phyloP scores from a whole-genome alignment of 2,797 vertebrate genomes.

The Sylvia borin region DNA sequence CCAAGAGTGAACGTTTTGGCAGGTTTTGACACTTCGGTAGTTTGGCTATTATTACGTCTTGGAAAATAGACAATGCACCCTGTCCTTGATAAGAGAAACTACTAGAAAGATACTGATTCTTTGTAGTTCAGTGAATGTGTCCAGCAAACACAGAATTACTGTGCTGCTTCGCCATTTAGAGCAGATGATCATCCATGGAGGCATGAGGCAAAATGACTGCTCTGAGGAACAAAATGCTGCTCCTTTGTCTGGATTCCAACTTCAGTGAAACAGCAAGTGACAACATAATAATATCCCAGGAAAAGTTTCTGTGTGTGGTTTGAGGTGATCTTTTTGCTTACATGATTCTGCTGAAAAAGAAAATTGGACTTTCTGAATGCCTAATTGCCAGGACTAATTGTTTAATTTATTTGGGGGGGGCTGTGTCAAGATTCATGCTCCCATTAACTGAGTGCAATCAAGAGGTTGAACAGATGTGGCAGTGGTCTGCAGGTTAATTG shows the following conservation, averaged over 20 bases:
- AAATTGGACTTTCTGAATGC: not conserved
- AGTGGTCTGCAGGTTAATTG: not conserved
- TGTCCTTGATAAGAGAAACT: not conserved
- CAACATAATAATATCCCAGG: not conserved
- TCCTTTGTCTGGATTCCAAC: not conserved
- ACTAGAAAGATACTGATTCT: not conserved
- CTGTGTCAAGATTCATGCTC: not conserved
- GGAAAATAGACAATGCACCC: not conserved
- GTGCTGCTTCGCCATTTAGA: not conserved
- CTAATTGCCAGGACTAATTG: not conserved
- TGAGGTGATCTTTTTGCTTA: not conserved
- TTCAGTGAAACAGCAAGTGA: not conserved
- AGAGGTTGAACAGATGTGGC: not conserved
- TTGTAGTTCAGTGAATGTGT: not conserved
- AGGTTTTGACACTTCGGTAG: not conserved
- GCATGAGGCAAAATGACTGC: not conserved
- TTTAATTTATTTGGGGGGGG: not conserved
- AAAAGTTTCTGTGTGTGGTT: not conserved
- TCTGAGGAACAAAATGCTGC: not conserved
- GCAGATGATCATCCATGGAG: not conserved
- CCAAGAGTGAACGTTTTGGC: accelerated
- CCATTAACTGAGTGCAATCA: not conserved
- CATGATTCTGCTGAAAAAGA: not conserved
- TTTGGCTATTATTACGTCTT: not conserved
- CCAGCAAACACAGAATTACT: not conserved